Evolutionary conservation across 2,888 invertebrate species (phyloP), one percentile per base, ranked within the genome.

Genomic region (Halocaridina rubra): DNA sequence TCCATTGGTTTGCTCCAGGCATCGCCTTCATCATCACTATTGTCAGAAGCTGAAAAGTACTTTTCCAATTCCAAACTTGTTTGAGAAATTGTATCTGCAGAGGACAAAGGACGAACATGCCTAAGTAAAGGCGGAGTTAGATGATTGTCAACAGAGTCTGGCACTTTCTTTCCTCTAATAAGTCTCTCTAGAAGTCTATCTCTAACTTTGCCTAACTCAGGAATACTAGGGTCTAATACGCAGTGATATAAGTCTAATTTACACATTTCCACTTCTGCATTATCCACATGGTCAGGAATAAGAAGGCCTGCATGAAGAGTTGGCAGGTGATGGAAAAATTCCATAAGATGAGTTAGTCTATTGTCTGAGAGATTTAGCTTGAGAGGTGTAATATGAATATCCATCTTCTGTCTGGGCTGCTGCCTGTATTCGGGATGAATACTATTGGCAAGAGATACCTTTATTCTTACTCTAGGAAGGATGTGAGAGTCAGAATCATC

Each of bases 401-500:
- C 88, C 19, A 88, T 32, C 75, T 88, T 88, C 59, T 86, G 84
- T 39, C 76, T 93, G 24, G 95, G 95, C 88, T 95, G 90, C 86
- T 94, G 91, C 89, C 93, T 93, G 90, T 95, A 95, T 85, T 94
- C 94, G 69, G 94, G 94, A 90, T 93, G 93, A 85, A 95, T 94
- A 90, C 94, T 94, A 89, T 94, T 95, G n/a, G 95, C 94, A 90
- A 95, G 93, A 8, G 94, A 94, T 0, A 94, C 91, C 80, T 93
- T 93, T 71, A 93, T 92, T 89, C 93, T 93, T 71, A 94, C 92
- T 90, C 94, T 94, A 0, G 96, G 94, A 72, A 96, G 90, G 24
- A 96, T 91, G 90, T 96, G 96, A 88, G 93, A 92, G 53, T 95
- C 94, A 0, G 96, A 95, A 90, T 96, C 95, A 0, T 93, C 93